Conservation (phyloP, 1,140 invertebrate genomes). For the Chrysopa pallens region DNA sequence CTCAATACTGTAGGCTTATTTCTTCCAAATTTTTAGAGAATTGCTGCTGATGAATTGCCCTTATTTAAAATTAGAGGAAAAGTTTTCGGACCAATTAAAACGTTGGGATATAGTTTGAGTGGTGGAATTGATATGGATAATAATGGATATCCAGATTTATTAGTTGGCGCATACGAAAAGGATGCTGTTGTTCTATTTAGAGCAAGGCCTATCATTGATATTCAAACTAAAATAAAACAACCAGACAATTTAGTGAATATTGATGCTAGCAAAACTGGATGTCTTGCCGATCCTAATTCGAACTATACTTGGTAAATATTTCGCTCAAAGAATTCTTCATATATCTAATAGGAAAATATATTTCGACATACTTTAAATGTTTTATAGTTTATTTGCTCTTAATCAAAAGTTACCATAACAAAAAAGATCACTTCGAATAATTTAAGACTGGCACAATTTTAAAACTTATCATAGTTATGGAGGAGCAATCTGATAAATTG, state of each 20-base stretch:
- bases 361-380: slow-evolving; percentile 1
- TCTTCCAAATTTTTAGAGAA: slow-evolving; percentile 23
- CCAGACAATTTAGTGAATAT: slow-evolving; percentile 47
- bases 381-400: not conserved
- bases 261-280: slow-evolving; percentile 59
- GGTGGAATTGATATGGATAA: slow-evolving; percentile 78
- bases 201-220: slow-evolving; percentile 73
- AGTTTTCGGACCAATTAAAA: slow-evolving; percentile 26
- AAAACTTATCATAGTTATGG: no score
- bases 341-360: no score
- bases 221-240: slow-evolving; percentile 40
- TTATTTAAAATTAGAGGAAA: slow-evolving; percentile 9
- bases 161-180: slow-evolving; percentile 74
- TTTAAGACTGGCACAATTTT: no score
- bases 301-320: slow-evolving; percentile 52
- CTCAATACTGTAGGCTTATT: no score
- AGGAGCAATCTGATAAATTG: no score
- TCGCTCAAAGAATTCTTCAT: no score
- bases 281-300: slow-evolving; percentile 37
- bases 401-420: slow-evolving; percentile 4
- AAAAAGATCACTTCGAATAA: no score
- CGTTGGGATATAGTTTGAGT: slow-evolving; percentile 78
- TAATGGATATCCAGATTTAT: slow-evolving; percentile 82
- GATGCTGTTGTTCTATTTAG: slow-evolving; percentile 54
- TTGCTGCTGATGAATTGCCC: slow-evolving; percentile 31